Conservation (phyloP, 2,797 vertebrate genomes). For the Siniperca obscura region DNA sequence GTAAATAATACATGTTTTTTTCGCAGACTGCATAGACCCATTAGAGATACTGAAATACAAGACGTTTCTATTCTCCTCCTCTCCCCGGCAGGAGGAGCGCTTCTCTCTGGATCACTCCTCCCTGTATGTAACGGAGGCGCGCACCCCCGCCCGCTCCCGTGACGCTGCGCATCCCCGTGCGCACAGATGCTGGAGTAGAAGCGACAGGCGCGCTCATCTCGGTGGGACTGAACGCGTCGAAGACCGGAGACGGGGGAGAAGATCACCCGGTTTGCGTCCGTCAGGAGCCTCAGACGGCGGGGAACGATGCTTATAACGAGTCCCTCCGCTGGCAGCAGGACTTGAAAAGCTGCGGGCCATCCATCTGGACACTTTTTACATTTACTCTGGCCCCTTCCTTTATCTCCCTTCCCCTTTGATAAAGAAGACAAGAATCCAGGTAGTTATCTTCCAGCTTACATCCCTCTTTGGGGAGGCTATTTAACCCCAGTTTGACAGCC, state of each 20-base stretch:
- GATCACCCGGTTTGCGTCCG: slow-evolving; percentile 49
- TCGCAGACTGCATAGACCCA: background rate
- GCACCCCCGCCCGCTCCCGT: slow-evolving; percentile 66
- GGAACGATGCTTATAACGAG: slow-evolving; percentile 66
- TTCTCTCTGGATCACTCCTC: slow-evolving; percentile 63
- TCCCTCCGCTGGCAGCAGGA: slow-evolving; percentile 61
- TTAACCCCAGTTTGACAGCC: slow-evolving; percentile 5
- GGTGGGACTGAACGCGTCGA: slow-evolving; percentile 51
- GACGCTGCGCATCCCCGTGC: slow-evolving; percentile 66
- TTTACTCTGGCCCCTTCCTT: slow-evolving; percentile 9
- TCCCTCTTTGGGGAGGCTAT: background rate
- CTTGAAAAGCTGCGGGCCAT: slow-evolving; percentile 69
- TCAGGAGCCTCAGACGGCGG: slow-evolving; percentile 56
- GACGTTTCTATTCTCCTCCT: background rate
- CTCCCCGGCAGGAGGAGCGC: slow-evolving; percentile 60
- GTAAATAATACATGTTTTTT: background rate
- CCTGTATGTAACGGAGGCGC: slow-evolving; percentile 55
- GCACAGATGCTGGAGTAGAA: slow-evolving; percentile 63
- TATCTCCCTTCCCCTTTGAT: background rate
- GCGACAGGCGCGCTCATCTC: slow-evolving; percentile 67
- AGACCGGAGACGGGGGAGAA: slow-evolving; percentile 46
- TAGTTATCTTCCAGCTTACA: background rate
- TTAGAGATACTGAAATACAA: background rate
- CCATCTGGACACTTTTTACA: slow-evolving; percentile 57
- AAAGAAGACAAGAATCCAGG: slow-evolving; percentile 12